phyloP scores from a whole-genome alignment of 2,797 vertebrate genomes.

The Lepus oiostolus region DNA sequence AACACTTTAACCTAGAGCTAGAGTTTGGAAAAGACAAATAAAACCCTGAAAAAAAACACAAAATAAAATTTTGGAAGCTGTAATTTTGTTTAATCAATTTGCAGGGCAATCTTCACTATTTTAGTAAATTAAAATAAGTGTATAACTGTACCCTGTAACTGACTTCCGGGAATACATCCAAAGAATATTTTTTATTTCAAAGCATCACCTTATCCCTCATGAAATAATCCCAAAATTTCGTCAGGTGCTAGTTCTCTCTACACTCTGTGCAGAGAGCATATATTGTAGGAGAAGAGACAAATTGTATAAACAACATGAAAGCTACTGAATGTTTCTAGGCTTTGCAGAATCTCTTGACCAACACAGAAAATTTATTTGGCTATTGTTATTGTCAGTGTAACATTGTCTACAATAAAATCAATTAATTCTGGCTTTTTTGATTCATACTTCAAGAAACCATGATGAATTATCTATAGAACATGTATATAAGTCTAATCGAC shows the following conservation, averaged over 20 bases:
- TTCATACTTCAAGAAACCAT: conserved; percentile 16
- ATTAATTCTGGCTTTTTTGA: neutral
- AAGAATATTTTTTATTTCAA: neutral
- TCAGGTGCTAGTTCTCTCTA: neutral
- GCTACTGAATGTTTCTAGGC: neutral
- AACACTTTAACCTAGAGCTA: neutral
- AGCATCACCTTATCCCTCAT: rapidly evolving
- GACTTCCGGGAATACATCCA: neutral
- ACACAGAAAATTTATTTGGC: neutral
- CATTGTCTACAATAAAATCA: neutral
- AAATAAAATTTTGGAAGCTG: neutral
- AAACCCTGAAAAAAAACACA: neutral
- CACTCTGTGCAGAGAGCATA: neutral
- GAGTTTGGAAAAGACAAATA: neutral
- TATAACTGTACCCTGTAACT: neutral
- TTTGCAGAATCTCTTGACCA: neutral
- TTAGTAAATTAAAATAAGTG: neutral
- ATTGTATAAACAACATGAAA: neutral
- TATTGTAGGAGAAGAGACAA: neutral
- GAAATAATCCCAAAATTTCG: neutral
- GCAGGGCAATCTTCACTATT: neutral
- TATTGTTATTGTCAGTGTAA: neutral
- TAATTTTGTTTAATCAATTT: neutral
- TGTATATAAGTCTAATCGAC: neutral
- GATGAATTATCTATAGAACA: neutral